Evolutionary conservation across 2,113 vertebrate genomes (phyloP).

Genomic region (Microtus richardsoni): DNA sequence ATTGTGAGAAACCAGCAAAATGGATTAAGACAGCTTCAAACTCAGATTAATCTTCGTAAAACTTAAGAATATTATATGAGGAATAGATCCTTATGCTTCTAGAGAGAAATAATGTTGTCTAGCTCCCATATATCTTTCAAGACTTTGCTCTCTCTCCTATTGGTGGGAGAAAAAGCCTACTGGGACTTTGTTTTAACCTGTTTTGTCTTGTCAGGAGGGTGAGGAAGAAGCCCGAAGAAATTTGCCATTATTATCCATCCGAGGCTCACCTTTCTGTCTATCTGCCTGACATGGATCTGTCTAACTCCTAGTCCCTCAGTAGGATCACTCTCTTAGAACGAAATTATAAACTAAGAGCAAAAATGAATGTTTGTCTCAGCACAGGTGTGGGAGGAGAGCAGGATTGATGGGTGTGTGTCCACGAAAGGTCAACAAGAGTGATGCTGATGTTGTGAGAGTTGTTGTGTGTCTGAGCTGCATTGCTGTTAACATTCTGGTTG

Average conservation of each 20-base stretch:
- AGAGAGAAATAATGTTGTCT: not conserved
- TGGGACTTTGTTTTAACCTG: not conserved
- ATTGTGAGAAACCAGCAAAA: not conserved
- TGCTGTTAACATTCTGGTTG: not conserved
- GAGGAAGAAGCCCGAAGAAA: not conserved
- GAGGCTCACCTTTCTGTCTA: not conserved
- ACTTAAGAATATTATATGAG: not conserved
- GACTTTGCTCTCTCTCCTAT: not conserved
- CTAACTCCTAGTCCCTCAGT: not conserved
- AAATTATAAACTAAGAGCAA: not conserved
- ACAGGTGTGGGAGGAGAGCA: not conserved
- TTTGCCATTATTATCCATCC: not conserved
- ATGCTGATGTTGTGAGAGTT: not conserved
- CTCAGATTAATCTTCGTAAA: not conserved
- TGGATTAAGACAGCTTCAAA: not conserved
- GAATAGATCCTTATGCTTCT: not conserved
- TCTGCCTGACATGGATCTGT: not conserved
- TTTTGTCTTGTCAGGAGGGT: not conserved
- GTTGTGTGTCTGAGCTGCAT: not conserved
- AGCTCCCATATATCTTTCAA: not conserved
- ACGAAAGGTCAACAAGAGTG: not conserved
- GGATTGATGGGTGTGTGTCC: not conserved
- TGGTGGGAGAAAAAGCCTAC: not conserved
- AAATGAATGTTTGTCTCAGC: not conserved
- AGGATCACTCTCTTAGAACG: not conserved